These are phyloP conservation scores for Smutsia temminckii DNA, from an alignment of 2,797 vertebrate genomes.

Conservation along the genomic window DNA sequence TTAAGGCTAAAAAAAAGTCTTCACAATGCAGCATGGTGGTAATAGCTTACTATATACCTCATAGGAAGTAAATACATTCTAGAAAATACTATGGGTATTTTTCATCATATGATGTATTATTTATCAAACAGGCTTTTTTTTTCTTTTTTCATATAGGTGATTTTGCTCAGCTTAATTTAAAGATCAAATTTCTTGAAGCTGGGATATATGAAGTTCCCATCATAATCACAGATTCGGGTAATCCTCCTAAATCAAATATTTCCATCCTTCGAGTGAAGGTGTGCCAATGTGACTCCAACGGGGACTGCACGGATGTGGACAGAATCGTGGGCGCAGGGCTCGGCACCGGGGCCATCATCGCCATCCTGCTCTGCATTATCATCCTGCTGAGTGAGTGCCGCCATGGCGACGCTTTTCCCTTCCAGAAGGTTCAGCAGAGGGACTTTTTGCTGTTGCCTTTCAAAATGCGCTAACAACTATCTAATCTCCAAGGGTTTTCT, in stretches of 20 bases:
- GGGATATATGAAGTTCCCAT: slow-evolving; percentile 96
- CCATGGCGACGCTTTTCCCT: background rate
- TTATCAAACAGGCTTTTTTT: background rate
- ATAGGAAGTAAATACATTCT: background rate
- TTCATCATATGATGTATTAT: background rate
- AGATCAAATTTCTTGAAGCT: slow-evolving; percentile 91
- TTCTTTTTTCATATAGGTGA: slow-evolving; percentile 86
- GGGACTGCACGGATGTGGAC: slow-evolving; percentile 96
- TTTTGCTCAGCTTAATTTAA: slow-evolving; percentile 92
- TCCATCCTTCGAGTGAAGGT: slow-evolving; percentile 95
- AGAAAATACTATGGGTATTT: background rate
- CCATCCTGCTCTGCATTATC: slow-evolving; percentile 97
- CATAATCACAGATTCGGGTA: slow-evolving; percentile 97
- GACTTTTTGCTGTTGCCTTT: background rate
- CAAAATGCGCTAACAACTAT: background rate
- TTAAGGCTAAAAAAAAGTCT: background rate
- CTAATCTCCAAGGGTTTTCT: background rate
- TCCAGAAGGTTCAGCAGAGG: background rate
- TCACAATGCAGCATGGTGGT: background rate
- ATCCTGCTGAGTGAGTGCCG: slow-evolving; percentile 93
- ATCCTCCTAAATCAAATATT: slow-evolving; percentile 94
- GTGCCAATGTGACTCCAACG: slow-evolving; percentile 95
- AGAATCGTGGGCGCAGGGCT: slow-evolving; percentile 94
- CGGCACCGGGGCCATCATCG: slow-evolving; percentile 96
- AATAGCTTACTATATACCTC: background rate